Conservation (phyloP, 2,113 vertebrate genomes). For the Atherinomorus stipes region DNA sequence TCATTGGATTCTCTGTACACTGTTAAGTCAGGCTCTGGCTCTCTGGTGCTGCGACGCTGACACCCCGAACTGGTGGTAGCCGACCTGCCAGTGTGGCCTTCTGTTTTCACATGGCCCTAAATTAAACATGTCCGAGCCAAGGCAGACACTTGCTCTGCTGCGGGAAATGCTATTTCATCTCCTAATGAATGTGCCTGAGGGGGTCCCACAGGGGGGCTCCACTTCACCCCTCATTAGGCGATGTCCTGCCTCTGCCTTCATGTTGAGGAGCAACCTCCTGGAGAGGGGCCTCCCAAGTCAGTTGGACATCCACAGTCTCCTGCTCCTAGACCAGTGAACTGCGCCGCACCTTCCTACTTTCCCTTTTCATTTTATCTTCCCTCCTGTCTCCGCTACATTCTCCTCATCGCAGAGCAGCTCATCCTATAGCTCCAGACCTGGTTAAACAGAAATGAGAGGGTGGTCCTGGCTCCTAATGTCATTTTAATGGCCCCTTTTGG, state of each 20-base stretch:
- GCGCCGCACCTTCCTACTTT: constrained; percentile 22
- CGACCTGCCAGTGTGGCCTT: constrained; percentile 64
- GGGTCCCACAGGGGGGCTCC: constrained; percentile 79
- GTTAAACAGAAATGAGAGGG: constrained; percentile 58
- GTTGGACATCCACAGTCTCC: constrained; percentile 67
- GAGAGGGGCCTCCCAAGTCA: constrained; percentile 73
- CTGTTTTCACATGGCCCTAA: constrained; percentile 71
- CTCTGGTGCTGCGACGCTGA: constrained; percentile 30
- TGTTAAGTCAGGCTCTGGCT: constrained; percentile 29
- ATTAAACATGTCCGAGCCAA: constrained; percentile 81
- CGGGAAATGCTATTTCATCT: constrained; percentile 85
- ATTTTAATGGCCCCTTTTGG: constrained; percentile 76
- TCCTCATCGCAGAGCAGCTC: constrained; percentile 34
- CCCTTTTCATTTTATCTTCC: constrained; percentile 4
- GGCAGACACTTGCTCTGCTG: constrained; percentile 74
- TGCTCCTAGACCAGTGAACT: constrained; percentile 63
- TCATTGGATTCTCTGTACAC: constrained; percentile 32
- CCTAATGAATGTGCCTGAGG: constrained; percentile 86
- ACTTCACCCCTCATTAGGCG: constrained; percentile 86
- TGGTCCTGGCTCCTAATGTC: constrained; percentile 66
- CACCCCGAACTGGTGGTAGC: constrained; percentile 43
- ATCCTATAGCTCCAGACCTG: constrained; percentile 45
- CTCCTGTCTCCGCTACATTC: constrained; percentile 17
- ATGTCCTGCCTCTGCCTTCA: constrained; percentile 76
- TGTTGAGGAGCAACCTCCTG: constrained; percentile 78